phyloP scores from a whole-genome alignment of 2,888 invertebrate genomes.

The Portevinia maculata region DNA sequence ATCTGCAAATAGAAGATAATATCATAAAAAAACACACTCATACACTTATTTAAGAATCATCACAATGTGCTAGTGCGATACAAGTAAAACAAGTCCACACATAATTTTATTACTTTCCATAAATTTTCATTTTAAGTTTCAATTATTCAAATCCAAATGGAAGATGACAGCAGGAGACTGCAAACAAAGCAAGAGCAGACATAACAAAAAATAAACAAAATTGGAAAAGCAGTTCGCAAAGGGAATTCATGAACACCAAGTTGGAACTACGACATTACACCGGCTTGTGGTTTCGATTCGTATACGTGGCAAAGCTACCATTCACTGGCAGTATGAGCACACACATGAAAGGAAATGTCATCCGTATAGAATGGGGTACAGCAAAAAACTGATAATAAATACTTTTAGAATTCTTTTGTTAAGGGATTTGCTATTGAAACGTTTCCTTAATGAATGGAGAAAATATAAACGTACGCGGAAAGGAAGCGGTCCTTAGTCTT shows the following conservation, averaged over 20 bases:
- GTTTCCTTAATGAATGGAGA: conserved; percentile 71
- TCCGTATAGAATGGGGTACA: conserved; percentile 21
- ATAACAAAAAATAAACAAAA: conserved; percentile 17
- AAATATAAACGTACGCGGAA: conserved; percentile 55
- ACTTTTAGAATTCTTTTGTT: conserved; percentile 61
- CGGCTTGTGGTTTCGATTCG: conserved; percentile 69
- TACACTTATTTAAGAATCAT: not conserved
- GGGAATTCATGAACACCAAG: conserved; percentile 16
- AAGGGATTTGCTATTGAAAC: conserved; percentile 73
- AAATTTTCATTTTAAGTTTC: conserved; percentile 71
- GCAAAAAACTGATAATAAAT: conserved; percentile 66
- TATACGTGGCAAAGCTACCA: conserved; percentile 33
- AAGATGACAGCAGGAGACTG: conserved; percentile 68
- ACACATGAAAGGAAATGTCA: conserved; percentile 63
- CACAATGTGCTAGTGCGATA: conserved; percentile 20
- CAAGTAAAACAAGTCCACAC: conserved; percentile 61
- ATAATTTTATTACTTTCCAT: conserved; percentile 71
- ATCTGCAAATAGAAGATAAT: conserved; percentile 34
- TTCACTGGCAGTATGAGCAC: conserved; percentile 18
- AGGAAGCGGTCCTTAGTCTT: conserved; percentile 9
- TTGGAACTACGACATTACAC: conserved; percentile 64
- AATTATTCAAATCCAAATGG: conserved; percentile 74
- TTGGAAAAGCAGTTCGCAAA: conserved; percentile 18
- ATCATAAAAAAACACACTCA: not conserved
- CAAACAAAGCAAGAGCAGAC: conserved; percentile 41